Base-by-base conservation (phyloP, 2,888 invertebrate species). In the Tipula lateralis region DNA sequence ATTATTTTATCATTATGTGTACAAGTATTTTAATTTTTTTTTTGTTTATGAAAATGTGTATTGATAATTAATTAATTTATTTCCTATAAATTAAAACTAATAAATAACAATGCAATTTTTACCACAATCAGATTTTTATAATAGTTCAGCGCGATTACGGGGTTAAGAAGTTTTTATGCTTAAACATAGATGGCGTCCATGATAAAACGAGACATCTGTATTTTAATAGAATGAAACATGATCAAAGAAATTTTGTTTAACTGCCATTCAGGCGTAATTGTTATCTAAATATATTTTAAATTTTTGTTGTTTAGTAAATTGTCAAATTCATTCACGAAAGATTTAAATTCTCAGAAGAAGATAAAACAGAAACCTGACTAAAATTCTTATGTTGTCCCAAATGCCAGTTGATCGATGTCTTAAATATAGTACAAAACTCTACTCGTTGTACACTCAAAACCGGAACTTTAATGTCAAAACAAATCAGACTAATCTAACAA, bases 11-110 rank as follows among this genome's bases (percentile, higher is more conserved):
- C 24, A 9, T 24, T n/a, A n/a, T 66, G 12, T 66, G 24, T 66
- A 66, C n/a, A 9, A 66, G 24, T 19, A 66, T 66, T 36, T 36
- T 50, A 5, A 16, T 19, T 50, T 50, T 50, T 44, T n/a, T 50
- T 50, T 66, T 24, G 66, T 19, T 50, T 19, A 19, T 24, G 19
- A 24, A 66, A 66, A 66, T 24, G 44, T 16, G 44, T 50, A 50
- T 50, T 50, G 66, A 66, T 66, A 66, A 66, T 66, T 66, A 66
- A 66, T 66, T 66, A 66, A 66, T 66, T 66, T 66, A 66, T 66
- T 66, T 66, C 1, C 66, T 24, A 66, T 66, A 66, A 66, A 66
- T 66, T 66, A 24, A 66, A 66, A 66, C 66, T 66, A 66, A 66
- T 66, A 66, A 66, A 24, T 66, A 24, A 66, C 19, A 66, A 66